These are phyloP conservation scores for Macheiramphus alcinus DNA, from an alignment of 2,113 vertebrate species.

Conservation along the genomic window DNA sequence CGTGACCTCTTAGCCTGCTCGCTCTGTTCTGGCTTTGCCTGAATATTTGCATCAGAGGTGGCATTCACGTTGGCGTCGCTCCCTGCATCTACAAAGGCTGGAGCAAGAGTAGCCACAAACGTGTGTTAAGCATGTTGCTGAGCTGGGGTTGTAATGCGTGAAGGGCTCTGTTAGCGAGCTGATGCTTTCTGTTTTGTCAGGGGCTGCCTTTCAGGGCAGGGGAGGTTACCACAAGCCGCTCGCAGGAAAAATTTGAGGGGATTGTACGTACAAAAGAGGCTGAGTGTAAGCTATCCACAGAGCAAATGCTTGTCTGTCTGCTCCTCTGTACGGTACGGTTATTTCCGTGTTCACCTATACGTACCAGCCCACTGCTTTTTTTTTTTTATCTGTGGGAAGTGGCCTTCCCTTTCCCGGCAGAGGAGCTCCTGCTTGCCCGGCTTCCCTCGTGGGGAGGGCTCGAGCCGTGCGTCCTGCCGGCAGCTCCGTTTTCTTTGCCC, in stretches of 20 bases:
- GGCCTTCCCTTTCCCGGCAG: not conserved
- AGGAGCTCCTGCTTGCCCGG: not conserved
- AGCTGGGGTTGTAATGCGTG: not conserved
- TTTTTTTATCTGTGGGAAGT: not conserved
- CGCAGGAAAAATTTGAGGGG: accelerated
- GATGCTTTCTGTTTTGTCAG: not conserved
- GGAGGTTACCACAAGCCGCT: too few relatives aligned
- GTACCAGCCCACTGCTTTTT: not conserved
- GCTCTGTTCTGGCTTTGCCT: not conserved
- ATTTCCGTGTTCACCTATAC: not conserved
- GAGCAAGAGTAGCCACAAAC: not conserved
- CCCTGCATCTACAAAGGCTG: accelerated
- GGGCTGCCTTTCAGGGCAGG: not conserved
- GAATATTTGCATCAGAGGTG: not conserved
- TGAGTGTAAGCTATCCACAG: not conserved
- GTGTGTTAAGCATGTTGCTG: accelerated
- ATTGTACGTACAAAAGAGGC: accelerated
- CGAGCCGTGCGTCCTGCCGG: accelerated
- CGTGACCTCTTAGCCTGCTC: not conserved
- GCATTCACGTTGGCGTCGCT: accelerated
- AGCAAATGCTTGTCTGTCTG: not conserved
- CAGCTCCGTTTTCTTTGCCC: not conserved
- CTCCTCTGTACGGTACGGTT: not conserved
- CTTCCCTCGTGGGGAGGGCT: not conserved
- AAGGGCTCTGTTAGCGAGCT: not conserved